Base-by-base conservation (phyloP, 2,888 invertebrate species). In the Dichetophora obliterata region DNA sequence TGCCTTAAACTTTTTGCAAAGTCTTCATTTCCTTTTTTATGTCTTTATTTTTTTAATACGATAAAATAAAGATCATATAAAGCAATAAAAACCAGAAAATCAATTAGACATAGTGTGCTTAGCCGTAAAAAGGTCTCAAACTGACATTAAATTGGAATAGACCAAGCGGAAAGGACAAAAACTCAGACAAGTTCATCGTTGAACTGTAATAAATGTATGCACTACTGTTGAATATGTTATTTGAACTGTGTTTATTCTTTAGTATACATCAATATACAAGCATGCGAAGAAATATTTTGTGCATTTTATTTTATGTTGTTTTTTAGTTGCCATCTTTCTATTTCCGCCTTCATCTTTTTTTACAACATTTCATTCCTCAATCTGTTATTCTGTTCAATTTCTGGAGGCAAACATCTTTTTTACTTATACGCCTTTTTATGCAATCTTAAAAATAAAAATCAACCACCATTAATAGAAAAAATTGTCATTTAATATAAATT, bases 71-170 rank as follows among this genome's bases (percentile, higher is more conserved):
- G 84, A 84, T 82, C 84, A 37, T 84, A 84, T 84, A 84, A 84
- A 84, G 84, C 84, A 85, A 84, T 84, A 85, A 84, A 31, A 84
- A 84, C 85, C 84, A 77, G 82, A 85, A 85, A 85, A 85, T 84
- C 84, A 84, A 84, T 84, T 84, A 84, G 85, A 85, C 82, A 84
- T 83, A 85, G 84, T n/a, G 24, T 9, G 19, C 5, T 22, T 5
- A 48, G 5, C 24, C 9, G 31, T 24, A n/a, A 57, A 57, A 24
- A 19, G 24, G 8, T 16, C 57, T 19, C 57, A 16, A 61, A 61
- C 5, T 27, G 24, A 11, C 22, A 27, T 14, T 2, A 27, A 61
- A 11, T 27, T 24, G 16, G 27, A 52, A 52, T 16, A n/a, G n/a
- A 52, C 16, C 6, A 19, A 52, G 16, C 52, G 8, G 19, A 3